Conservation (phyloP, 2,797 vertebrate genomes). For the Chelonia mydas region DNA sequence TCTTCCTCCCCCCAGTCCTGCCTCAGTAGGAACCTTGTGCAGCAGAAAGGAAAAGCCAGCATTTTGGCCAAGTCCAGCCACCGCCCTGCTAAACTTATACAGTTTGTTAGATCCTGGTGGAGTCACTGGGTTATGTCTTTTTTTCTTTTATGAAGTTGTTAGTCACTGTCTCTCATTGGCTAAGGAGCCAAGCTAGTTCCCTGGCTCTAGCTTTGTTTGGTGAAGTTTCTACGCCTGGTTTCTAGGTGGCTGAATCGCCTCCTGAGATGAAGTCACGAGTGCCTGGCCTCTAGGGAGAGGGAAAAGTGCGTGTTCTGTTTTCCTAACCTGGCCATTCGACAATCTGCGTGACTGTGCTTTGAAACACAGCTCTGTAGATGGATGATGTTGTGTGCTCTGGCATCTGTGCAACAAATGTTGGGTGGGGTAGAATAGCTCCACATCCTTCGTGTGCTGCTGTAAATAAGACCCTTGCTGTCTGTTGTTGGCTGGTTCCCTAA, state of each 20-base stretch:
- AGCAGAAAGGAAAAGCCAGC: not conserved
- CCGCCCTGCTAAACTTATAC: not conserved
- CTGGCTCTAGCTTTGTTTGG: not conserved
- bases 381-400: not conserved
- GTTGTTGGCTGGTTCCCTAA: not conserved
- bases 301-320: not conserved
- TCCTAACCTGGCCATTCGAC: not conserved
- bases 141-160: not conserved
- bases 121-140: too few relatives aligned
- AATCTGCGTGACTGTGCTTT: too few relatives aligned
- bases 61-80: not conserved
- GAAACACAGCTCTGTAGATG: not conserved
- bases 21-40: not conserved
- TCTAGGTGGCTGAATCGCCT: not conserved
- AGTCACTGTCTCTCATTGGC: not conserved
- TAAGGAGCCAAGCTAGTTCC: not conserved
- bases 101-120: not conserved
- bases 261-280: not conserved
- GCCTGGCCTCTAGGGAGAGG: not conserved
- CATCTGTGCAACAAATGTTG: not conserved
- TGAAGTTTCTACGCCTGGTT: not conserved
- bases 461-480: not conserved
- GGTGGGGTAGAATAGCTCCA: not conserved
- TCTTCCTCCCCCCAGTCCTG: not conserved
- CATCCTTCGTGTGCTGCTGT: not conserved